Evolutionary conservation across 2,797 vertebrate species (phyloP), one percentile per base, ranked within the genome.

Genomic region (Acipenser transmontanus): DNA sequence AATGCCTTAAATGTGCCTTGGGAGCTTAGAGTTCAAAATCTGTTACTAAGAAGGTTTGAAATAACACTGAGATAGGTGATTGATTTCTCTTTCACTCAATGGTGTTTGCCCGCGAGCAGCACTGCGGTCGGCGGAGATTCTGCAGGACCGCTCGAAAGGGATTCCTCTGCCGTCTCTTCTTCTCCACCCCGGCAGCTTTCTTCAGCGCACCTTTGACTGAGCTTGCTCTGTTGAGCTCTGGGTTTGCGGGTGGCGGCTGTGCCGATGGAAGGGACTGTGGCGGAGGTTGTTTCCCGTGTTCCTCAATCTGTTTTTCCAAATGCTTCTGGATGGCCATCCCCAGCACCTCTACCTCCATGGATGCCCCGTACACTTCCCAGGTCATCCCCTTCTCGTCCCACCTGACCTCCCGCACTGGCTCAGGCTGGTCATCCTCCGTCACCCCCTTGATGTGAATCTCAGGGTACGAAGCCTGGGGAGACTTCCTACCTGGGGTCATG

Each of bases 331-430:
- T 99, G 70, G 94, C 96, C 52, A 97, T 93, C 64, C 97, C 97
- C 78, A 98, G 83, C 73, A 98, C 95, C 2, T 97, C 91, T 68
- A 98, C 95, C 77, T 99, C 97, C 88, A 98, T 93, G 78, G 96
- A 88, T 0, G 97, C 97, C 7, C 96, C 97, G 0, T 99, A 98
- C 69, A 99, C 95, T 84, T 99, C 96, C 97, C 97, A 98, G 0
- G 97, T 99, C 97, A 99, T 99, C 49, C 97, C 96, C 77, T 95
- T 98, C 70, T 98, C 97, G 11, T 99, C 97, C 96, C 96, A 99
- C 85, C 90, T 93, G 78, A 98, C 95, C 66, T 96, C 95, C 79
- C 94, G 92, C 73, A 99, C 92, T 0, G 94, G 93, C 79, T 98
- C 94, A 0, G 90, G 87, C 17, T 69, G 57, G 66, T 85, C 85